Evolutionary conservation across 2,888 invertebrate genomes (phyloP), one percentile per base, ranked within the genome.

Genomic region (Nomada ruficornis): DNA sequence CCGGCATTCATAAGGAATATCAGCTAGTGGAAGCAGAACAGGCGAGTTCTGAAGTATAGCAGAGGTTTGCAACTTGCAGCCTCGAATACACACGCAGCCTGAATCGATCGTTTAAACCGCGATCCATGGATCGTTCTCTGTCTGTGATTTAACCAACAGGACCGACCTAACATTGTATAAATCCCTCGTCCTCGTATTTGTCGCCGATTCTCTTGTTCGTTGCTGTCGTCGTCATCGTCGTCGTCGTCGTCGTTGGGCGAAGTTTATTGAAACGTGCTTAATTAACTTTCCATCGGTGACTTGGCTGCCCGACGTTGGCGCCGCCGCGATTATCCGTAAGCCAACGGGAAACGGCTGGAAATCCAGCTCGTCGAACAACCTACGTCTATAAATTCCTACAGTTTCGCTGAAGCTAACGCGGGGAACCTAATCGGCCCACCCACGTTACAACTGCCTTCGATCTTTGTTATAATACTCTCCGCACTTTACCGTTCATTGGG

Each of bases 201-300:
- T 29, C 44, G 26, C 36, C 47, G 78, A 65, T 62, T 60, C 44
- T 50, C 47, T 44, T 36, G 10, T 0, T 1, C 57, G 57, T 54
- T 9, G 54, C 54, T 20, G 54, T 10, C 23, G 29, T 47, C 79
- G 59, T 64, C 29, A 29, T 57, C 57, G 57, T 23, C 20, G 11
- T 23, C 4, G 23, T 20, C 10, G 10, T 29, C 44, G 26, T 47
- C 47, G 78, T 72, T 59, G 72, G 55, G 23, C 75, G 64, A 84
- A 87, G 86, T 87, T 87, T 87, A 86, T 87, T 84, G 86, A 86
- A 82, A 87, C 85, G 85, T 86, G 87, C 77, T 87, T 87, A 87
- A 87, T 87, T 86, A 87, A 84, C 86, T 87, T 85, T 85, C 85
- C 85, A 79, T 64, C 77, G 74, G 80, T 76, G 85, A 85, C 84